These are phyloP conservation scores for Raja brachyura DNA, from an alignment of 2,113 vertebrate genomes.

Conservation along the genomic window DNA sequence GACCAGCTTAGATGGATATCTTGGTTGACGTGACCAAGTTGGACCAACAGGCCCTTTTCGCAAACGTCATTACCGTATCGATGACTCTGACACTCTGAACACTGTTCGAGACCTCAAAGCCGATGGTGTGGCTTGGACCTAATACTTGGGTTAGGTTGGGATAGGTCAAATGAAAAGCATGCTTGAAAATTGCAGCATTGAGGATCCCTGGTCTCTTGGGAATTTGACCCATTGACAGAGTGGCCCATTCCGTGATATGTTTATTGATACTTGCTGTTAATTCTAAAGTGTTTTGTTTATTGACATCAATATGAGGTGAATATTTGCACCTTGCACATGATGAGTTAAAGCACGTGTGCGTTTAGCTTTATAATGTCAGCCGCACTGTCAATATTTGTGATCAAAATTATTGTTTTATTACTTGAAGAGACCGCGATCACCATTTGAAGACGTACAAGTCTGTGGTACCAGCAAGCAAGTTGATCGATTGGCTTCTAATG, in stretches of 20 bases:
- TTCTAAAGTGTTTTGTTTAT: too few species aligned
- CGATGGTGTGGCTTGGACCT: neutral
- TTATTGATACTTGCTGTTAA: neutral
- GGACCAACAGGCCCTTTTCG: too few species aligned
- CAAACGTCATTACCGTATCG: too few species aligned
- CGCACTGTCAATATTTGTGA: neutral
- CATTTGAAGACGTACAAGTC: constrained; percentile 97
- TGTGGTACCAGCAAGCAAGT: constrained; percentile 85
- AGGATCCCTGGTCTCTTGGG: neutral
- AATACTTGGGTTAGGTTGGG: neutral
- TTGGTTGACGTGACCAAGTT: too few species aligned
- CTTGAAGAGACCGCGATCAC: constrained; percentile 80
- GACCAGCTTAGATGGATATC: too few species aligned
- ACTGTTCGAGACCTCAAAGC: neutral
- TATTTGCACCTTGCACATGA: neutral
- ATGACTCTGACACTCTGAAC: neutral
- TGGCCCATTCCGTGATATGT: neutral
- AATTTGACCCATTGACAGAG: neutral
- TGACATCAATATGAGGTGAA: neutral
- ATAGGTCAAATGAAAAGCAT: neutral
- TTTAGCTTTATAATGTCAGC: neutral
- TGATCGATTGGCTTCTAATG: constrained; percentile 89
- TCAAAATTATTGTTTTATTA: constrained; percentile 42
- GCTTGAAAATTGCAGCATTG: neutral
- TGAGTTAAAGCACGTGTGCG: neutral